Evolutionary conservation across 2,113 vertebrate species (phyloP), one percentile per base, ranked within the genome.

Genomic region (Salvator merianae): DNA sequence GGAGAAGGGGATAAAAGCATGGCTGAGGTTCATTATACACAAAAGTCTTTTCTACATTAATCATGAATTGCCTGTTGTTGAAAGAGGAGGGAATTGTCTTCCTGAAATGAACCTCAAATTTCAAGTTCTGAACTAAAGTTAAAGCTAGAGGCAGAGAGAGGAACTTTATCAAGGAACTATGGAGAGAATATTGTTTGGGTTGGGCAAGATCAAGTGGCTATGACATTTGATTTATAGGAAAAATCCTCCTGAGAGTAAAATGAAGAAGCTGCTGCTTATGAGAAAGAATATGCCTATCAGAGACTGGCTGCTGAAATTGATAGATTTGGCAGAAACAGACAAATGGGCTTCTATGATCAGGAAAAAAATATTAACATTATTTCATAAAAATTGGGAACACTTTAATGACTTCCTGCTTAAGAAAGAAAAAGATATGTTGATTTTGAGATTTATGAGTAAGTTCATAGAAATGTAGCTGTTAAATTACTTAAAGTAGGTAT

Each of bases 31-130:
- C 28, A 65, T 65, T 50, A 47, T 68, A 24, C 40, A 65, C 53
- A 79, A 43, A 65, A 38, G 55, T 69, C 77, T 84, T 53, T 91
- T 71, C 65, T 40, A 34, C 16, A 20, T 12, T 63, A 76, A 65
- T 82, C 84, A 40, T 40, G 20, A 81, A 72, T 38, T 66, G n/a
- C 55, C 75, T 82, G 63, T 59, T n/a, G 26, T 30, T 24, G 6
- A 55, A 71, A 55, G 34, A 30, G 47, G 32, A 50, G n/a, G n/a
- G 22, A 6, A 40, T 24, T 28, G 9, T 30, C 16, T 62, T 77
- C 30, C 14, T 71, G 16, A 43, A 59, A 47, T 40, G 47, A 1
- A 65, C 38, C 10, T 14, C 77, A 47, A 40, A 34, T 62, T 26
- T 40, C 6, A 3, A 62, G 32, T 82, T 55, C 26, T 72, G 34